Conservation (phyloP, 2,113 vertebrate species). For the Orientallactaga bullata region DNA sequence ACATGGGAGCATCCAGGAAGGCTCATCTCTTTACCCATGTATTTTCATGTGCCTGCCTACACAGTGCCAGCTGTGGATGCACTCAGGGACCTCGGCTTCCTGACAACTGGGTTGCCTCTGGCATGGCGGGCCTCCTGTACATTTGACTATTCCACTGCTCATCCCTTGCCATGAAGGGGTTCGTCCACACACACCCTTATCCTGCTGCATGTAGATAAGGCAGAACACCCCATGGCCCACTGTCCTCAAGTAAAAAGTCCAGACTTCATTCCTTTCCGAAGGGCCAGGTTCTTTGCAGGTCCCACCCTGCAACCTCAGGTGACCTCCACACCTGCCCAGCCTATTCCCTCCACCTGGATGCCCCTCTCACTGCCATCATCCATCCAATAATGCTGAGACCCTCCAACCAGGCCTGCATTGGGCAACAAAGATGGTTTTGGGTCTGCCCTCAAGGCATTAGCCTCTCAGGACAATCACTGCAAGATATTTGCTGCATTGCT, state of each 20-base stretch:
- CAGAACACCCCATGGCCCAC: not conserved
- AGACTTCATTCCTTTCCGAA: not conserved
- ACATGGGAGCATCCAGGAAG: not conserved
- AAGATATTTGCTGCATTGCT: too few relatives aligned
- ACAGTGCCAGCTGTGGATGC: not conserved
- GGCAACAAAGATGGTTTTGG: too few relatives aligned
- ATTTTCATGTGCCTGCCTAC: not conserved
- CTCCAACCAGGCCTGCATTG: not conserved
- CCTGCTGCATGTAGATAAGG: not conserved
- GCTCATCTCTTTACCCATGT: not conserved
- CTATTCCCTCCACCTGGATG: not conserved
- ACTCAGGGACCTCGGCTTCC: not conserved
- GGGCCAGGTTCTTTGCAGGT: too few relatives aligned
- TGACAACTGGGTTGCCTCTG: not conserved
- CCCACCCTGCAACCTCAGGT: not conserved
- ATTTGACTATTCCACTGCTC: too few relatives aligned
- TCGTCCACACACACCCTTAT: too few relatives aligned
- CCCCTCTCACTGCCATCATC: too few relatives aligned
- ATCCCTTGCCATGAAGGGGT: not conserved
- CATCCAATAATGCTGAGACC: not conserved
- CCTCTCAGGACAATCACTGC: not conserved
- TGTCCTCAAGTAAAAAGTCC: not conserved
- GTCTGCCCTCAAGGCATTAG: not conserved
- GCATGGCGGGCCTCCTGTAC: too few relatives aligned
- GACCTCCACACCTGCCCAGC: not conserved